Conservation (phyloP, 2,888 invertebrate genomes). For the Ectemnius cavifrons region DNA sequence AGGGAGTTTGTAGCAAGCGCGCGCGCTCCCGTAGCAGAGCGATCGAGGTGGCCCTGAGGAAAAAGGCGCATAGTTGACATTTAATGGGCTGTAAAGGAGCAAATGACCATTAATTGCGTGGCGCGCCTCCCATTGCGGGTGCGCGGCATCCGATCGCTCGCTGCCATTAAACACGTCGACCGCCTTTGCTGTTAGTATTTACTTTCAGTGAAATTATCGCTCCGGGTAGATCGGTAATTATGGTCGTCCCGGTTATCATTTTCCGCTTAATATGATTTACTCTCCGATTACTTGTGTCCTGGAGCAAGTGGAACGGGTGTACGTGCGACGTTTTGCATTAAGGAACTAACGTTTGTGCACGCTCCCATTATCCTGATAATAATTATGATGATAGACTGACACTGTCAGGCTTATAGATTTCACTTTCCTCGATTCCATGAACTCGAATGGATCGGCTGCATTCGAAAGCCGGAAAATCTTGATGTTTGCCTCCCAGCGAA, state of each 20-base stretch:
- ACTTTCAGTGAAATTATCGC: constrained; percentile 42
- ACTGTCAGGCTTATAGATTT: no score
- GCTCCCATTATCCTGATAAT: no score
- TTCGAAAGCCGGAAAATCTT: not conserved
- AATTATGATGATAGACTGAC: no score
- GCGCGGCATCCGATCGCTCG: constrained; percentile 27
- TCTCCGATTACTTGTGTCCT: not conserved
- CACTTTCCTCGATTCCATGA: not conserved
- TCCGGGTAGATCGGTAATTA: constrained; percentile 19
- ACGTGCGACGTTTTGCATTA: no score
- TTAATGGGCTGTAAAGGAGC: constrained; percentile 57
- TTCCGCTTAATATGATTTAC: constrained; percentile 36
- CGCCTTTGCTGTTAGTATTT: constrained; percentile 32
- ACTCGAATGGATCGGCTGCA: not conserved
- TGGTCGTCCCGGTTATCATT: constrained; percentile 25
- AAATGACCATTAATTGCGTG: constrained; percentile 55
- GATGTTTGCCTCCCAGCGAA: not conserved
- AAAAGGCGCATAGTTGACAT: constrained; percentile 48
- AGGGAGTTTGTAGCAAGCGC: no score
- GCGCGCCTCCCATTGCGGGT: constrained; percentile 39
- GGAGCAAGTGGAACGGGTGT: not conserved
- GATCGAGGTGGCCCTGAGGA: constrained; percentile 20
- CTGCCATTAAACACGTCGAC: constrained; percentile 29
- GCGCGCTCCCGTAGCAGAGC: no score
- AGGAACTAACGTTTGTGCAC: no score